Percentiles rank a stretch among this genome's conserved stretches.
Evolutionary conservation across 2,113 vertebrate species (phyloP).

Genomic region (Sialia sialis): DNA sequence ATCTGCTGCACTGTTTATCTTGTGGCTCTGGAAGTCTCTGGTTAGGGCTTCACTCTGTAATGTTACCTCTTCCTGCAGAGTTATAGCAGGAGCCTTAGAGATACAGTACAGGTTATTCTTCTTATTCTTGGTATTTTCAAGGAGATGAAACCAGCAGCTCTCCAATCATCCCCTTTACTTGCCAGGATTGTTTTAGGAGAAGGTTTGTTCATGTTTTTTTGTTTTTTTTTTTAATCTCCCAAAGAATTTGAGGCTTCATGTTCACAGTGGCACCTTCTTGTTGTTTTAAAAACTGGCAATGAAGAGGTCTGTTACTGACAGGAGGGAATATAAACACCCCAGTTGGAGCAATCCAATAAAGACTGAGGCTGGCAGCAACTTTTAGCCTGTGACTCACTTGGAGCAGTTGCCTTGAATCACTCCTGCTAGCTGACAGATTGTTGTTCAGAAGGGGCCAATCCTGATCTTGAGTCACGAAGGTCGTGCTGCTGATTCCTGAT

Average conservation of each 20-base stretch:
- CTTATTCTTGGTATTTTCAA: neutral
- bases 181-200: neutral
- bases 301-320: neutral
- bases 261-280: neutral
- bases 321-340: neutral
- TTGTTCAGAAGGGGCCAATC: neutral
- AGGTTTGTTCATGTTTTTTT: accelerated
- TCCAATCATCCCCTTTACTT: neutral
- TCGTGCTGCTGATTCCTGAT: neutral
- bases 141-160: neutral
- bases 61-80: neutral
- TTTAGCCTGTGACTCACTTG: neutral
- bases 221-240: neutral
- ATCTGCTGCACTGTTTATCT: neutral
- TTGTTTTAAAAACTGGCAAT: neutral
- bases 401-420: neutral
- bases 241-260: neutral
- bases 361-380: neutral
- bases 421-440: neutral
- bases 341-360: neutral
- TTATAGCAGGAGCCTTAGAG: neutral
- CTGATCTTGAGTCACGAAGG: neutral
- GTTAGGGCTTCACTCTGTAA: neutral
- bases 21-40: neutral
- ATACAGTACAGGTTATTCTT: accelerated